Evolutionary conservation across 2,888 invertebrate genomes (phyloP).

Genomic region (Pyralis farinalis): DNA sequence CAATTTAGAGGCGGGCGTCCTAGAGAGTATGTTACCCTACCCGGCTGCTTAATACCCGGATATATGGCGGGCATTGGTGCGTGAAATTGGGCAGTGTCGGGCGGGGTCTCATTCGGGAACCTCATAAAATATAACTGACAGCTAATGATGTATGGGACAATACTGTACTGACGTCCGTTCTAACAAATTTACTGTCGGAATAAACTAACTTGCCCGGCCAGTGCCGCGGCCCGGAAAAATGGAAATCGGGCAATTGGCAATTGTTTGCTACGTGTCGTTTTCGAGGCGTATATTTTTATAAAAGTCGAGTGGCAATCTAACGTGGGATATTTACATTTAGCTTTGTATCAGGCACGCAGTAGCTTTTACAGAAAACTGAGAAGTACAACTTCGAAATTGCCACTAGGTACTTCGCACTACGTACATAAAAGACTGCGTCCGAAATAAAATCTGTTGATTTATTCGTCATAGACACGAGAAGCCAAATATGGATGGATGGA

Average conservation of each 20-base stretch:
- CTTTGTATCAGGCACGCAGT: no score
- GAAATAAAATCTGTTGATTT: no score
- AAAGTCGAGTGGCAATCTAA: no score
- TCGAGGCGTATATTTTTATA: background rate
- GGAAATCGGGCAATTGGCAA: slow-evolving; percentile 3
- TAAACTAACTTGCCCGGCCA: slow-evolving; percentile 7
- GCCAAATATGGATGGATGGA: no score
- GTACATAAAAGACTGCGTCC: no score
- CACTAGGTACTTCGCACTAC: no score
- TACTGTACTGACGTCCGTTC: slow-evolving; percentile 16
- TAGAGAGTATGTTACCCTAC: background rate
- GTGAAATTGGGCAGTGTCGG: slow-evolving; percentile 39
- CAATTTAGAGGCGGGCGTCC: background rate
- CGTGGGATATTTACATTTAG: no score
- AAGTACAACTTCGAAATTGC: no score
- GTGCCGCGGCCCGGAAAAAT: slow-evolving; percentile 21
- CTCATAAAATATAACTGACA: slow-evolving; percentile 43
- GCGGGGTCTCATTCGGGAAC: slow-evolving; percentile 19
- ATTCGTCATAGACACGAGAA: no score
- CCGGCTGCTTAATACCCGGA: slow-evolving; percentile 20
- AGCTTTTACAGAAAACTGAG: no score
- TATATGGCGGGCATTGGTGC: slow-evolving; percentile 28
- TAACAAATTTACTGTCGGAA: slow-evolving; percentile 14
- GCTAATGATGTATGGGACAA: slow-evolving; percentile 39
- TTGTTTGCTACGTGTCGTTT: background rate